Evolutionary conservation across 2,113 vertebrate species (phyloP).

Genomic region (Rhynchomys soricoides): DNA sequence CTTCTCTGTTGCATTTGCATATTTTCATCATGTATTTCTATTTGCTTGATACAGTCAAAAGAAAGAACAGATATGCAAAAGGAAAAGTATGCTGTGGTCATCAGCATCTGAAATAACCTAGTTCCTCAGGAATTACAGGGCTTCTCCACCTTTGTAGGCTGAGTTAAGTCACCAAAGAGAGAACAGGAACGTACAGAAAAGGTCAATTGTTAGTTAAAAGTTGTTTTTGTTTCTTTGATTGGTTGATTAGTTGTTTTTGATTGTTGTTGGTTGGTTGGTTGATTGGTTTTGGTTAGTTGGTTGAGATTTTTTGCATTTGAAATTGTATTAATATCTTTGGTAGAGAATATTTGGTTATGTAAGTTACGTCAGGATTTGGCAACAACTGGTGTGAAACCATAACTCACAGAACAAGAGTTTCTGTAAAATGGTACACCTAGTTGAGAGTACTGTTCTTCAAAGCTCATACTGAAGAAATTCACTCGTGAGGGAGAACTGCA

Average conservation of each 20-base stretch:
- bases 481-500: neutral
- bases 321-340: neutral
- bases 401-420: neutral
- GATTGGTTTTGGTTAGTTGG: too few species aligned
- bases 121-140: neutral
- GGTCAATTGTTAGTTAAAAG: neutral
- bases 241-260: too few species aligned
- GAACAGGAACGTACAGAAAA: constrained; percentile 4
- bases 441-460: neutral
- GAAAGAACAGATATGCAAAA: neutral
- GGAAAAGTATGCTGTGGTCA: neutral
- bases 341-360: neutral
- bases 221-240: too few species aligned
- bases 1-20: neutral
- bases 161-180: neutral
- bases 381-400: neutral
- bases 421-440: neutral
- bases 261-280: too few species aligned
- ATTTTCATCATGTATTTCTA: constrained; percentile 45
- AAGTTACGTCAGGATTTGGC: neutral
- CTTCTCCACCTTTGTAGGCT: neutral
- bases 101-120: neutral
- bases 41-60: constrained; percentile 8
- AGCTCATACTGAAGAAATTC: neutral
- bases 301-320: neutral